phyloP scores from a whole-genome alignment of 2,113 vertebrate genomes.

The Brienomyrus brachyistius region DNA sequence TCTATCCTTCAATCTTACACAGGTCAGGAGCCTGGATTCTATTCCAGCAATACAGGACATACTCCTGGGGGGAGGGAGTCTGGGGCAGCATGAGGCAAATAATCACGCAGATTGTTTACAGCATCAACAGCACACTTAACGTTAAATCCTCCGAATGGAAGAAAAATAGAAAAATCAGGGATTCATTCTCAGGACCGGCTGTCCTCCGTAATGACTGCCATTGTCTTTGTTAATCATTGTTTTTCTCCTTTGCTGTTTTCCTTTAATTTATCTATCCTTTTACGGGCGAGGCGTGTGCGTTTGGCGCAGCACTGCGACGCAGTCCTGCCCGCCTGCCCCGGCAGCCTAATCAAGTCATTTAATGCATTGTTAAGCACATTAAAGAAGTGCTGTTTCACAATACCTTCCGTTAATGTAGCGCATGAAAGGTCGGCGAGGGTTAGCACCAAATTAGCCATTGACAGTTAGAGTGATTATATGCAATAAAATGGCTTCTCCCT shows the following conservation, averaged over 20 bases:
- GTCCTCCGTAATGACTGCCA: neutral
- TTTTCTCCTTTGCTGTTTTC: slow-evolving; percentile 16
- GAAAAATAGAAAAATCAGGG: neutral
- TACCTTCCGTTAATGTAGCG: slow-evolving; percentile 46
- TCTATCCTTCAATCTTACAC: neutral
- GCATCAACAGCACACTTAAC: neutral
- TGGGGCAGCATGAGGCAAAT: neutral
- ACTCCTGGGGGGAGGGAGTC: neutral
- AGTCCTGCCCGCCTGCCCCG: slow-evolving; percentile 38
- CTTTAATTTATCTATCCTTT: slow-evolving; percentile 9
- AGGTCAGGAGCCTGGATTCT: neutral
- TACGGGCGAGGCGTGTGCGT: slow-evolving; percentile 15
- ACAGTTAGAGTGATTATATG: slow-evolving; percentile 50
- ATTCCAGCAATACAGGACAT: neutral
- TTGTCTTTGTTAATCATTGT: slow-evolving; percentile 6
- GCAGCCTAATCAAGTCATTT: slow-evolving; percentile 52
- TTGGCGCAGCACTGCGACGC: slow-evolving; percentile 26
- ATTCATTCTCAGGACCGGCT: neutral
- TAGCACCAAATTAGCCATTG: slow-evolving; percentile 47
- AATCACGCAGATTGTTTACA: neutral
- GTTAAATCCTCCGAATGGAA: neutral
- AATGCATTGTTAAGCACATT: slow-evolving; percentile 57
- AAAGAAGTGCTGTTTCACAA: slow-evolving; percentile 43
- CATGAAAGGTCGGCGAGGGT: slow-evolving; percentile 42
- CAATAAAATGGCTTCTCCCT: slow-evolving; percentile 33